Evolutionary conservation across 1,140 invertebrate species (phyloP).

Genomic region (Idris sp.): DNA sequence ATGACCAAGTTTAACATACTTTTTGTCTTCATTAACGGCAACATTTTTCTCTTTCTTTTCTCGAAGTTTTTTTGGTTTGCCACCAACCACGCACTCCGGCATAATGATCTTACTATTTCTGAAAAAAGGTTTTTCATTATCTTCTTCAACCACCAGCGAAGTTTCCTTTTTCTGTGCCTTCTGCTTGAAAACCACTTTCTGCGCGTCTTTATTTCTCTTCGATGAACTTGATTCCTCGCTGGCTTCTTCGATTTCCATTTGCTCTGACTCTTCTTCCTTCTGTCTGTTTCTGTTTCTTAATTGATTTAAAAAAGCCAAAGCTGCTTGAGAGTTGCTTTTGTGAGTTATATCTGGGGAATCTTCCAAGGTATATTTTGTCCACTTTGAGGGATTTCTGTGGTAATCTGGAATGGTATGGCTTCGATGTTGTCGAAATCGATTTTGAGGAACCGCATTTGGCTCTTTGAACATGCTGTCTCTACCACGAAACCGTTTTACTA

Average conservation of each 20-base stretch:
- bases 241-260: conserved; percentile 56
- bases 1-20: conserved; percentile 22
- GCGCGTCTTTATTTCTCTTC: conserved; percentile 41
- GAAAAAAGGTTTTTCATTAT: conserved; percentile 79
- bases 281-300: conserved; percentile 76
- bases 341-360: conserved; percentile 88
- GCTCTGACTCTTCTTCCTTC: conserved; percentile 64
- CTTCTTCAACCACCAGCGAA: conserved; percentile 23
- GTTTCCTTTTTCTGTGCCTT: conserved; percentile 1
- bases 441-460: conserved; percentile 81
- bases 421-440: conserved; percentile 65
- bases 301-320: conserved; percentile 84
- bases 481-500: conserved; percentile 76
- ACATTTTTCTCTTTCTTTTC: conserved; percentile 24
- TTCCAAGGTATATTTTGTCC: conserved; percentile 85
- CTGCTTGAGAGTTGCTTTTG: conserved; percentile 84
- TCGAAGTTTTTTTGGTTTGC: conserved; percentile 76
- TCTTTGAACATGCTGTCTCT: conserved; percentile 88
- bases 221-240: conserved; percentile 9
- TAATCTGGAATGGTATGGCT: conserved; percentile 83
- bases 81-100: conserved; percentile 90
- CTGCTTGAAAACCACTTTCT: conserved; percentile 67
- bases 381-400: conserved; percentile 86
- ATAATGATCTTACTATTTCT: conserved; percentile 84
- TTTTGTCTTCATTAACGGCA: conserved; percentile 2